phyloP scores from a whole-genome alignment of 2,113 vertebrate genomes.

The Cynocephalus volans region DNA sequence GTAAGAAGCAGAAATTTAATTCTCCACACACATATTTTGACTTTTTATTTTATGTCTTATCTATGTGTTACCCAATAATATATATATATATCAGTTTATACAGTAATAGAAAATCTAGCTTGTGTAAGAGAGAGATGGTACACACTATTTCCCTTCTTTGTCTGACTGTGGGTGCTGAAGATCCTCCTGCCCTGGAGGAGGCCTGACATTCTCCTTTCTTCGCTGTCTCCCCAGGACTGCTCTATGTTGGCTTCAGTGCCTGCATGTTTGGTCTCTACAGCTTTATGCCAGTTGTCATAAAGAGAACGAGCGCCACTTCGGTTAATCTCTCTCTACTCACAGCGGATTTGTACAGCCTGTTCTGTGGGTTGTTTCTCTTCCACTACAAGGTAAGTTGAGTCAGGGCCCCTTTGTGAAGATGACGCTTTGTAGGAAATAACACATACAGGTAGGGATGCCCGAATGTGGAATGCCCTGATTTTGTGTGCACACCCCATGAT shows the following conservation, averaged over 20 bases:
- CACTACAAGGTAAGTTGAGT: constrained; percentile 94
- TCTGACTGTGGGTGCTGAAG: not conserved
- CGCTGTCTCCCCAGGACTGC: constrained; percentile 90
- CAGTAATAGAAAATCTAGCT: not conserved
- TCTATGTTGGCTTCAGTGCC: constrained; percentile 96
- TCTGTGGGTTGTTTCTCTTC: constrained; percentile 97
- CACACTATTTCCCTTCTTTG: rapidly evolving
- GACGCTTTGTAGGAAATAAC: not conserved
- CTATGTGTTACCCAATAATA: not conserved
- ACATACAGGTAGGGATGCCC: not conserved
- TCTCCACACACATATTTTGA: not conserved
- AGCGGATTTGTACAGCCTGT: constrained; percentile 96
- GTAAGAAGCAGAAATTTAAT: not conserved
- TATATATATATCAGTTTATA: not conserved
- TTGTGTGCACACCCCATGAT: not conserved
- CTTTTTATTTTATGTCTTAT: not conserved
- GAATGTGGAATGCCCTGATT: not conserved
- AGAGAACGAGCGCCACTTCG: constrained; percentile 95
- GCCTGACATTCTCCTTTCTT: not conserved
- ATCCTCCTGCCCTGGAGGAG: not conserved
- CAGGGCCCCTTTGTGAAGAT: not conserved
- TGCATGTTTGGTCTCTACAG: constrained; percentile 98
- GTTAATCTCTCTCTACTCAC: constrained; percentile 97
- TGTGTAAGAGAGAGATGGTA: not conserved
- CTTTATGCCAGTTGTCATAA: constrained; percentile 97